phyloP scores from a whole-genome alignment of 2,888 invertebrate species.

The Philereme vetulata region DNA sequence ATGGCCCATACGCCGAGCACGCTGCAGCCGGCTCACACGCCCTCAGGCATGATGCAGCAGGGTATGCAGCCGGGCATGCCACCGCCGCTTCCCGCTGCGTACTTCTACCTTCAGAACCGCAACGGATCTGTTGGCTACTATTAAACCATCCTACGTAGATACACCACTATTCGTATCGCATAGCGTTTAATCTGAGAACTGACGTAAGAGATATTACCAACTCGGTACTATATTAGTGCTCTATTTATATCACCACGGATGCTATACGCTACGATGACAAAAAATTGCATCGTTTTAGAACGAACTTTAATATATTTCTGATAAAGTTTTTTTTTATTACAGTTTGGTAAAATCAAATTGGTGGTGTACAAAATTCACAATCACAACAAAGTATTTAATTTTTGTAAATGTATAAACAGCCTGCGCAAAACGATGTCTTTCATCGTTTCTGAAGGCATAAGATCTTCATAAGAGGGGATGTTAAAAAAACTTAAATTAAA shows the following conservation, averaged over 20 bases:
- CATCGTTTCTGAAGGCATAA: constrained; percentile 18
- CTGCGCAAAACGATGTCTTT: constrained; percentile 5
- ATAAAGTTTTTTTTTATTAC: not conserved
- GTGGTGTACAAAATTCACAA: not conserved
- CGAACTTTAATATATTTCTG: no score
- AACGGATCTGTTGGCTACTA: constrained; percentile 74
- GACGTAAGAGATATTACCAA: not conserved
- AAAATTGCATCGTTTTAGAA: not conserved
- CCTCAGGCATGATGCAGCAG: constrained; percentile 19
- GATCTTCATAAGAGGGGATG: constrained; percentile 1
- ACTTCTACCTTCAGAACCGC: constrained; percentile 75
- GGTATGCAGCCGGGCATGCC: constrained; percentile 37
- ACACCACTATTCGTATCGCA: constrained; percentile 33
- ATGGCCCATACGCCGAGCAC: constrained; percentile 21
- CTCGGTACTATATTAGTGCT: not conserved
- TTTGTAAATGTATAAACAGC: no score
- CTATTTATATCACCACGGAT: constrained; percentile 9
- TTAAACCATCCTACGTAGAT: constrained; percentile 47
- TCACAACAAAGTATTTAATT: not conserved
- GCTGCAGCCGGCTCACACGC: no score
- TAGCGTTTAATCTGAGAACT: constrained; percentile 16
- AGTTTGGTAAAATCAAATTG: not conserved
- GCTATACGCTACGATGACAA: constrained; percentile 26
- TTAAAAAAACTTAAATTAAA: constrained; percentile 12
- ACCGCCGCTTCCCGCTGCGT: constrained; percentile 72